Evolutionary conservation across 2,113 vertebrate species (phyloP), one percentile per base, ranked within the genome.

Genomic region (Pachycephala philippinensis): DNA sequence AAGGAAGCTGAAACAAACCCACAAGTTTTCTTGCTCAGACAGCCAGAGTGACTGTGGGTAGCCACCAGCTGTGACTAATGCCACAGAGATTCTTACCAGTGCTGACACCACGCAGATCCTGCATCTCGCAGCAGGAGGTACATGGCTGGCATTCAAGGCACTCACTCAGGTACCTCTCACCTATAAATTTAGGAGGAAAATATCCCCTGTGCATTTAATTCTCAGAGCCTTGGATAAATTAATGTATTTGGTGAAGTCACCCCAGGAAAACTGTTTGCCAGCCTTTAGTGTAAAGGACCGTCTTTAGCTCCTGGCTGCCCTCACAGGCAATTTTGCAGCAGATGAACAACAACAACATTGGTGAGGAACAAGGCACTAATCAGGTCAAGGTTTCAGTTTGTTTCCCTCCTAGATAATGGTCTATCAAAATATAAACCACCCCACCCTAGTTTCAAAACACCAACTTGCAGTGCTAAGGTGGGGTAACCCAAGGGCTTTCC

Each of bases 371-470:
- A 87, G 54, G 40, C 60, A 64, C 37, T 61, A 37, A 30, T 59
- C 30, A 69, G 27, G 56, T 47, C 10, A 52, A 91, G 20, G 40
- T 78, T 91, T 95, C 26, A 33, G 26, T 6, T 94, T 87, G 60
- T 39, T 94, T 93, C 72, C 64, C 85, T 96, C 64, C 87, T 54
- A 90, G 89, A 82, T 70, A 90, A 83, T 83, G 16, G 68, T 79
- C 64, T 88, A 93, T 60, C 82, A 90, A 85, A 96, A 94, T 52
- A 90, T 30, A 92, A 93, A 80, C 33, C 40, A 80, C 95, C n/a
- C 90, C 96, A 86, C 95, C 95, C 93, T 92, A 54, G 66, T 89
- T 97, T 95, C 89, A 92, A 68, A 96, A 92, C 76, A 94, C 37
- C 65, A 91, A 77, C 71, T 59, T 24, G 60, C 65, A 71, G 31